phyloP scores from a whole-genome alignment of 2,113 vertebrate genomes.

The Lasiurus borealis region DNA sequence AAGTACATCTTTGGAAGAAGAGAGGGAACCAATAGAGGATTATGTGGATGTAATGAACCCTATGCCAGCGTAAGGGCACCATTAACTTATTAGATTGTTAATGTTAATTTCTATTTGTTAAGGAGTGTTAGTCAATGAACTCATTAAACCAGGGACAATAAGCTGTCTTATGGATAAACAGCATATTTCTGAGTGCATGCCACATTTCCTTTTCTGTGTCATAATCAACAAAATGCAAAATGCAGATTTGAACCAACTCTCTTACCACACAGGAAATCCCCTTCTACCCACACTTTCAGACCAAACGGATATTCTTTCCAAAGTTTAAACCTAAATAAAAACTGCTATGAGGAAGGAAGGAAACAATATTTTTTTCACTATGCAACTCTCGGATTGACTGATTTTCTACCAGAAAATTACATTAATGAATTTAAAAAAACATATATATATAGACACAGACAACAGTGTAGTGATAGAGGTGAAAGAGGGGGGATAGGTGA shows the following conservation, averaged over 20 bases:
- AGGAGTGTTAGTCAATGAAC: background rate
- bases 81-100: background rate
- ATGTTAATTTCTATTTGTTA: slow-evolving; percentile 1
- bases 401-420: slow-evolving; percentile 36
- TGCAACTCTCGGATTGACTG: background rate
- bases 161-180: background rate
- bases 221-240: slow-evolving; percentile 37
- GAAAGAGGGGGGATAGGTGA: background rate
- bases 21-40: slow-evolving; percentile 35
- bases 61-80: slow-evolving; percentile 83
- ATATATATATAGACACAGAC: background rate
- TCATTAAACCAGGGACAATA: background rate
- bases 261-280: slow-evolving; percentile 77
- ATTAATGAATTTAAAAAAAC: slow-evolving; percentile 15
- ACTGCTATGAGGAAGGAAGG: slow-evolving; percentile 64
- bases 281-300: slow-evolving; percentile 61
- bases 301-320: slow-evolving; percentile 58
- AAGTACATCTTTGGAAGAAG: background rate
- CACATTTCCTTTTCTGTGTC: slow-evolving; percentile 64
- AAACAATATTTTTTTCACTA: slow-evolving; percentile 55
- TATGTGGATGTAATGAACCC: slow-evolving; percentile 57
- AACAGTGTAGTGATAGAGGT: background rate
- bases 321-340: slow-evolving; percentile 70
- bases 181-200: background rate
- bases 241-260: slow-evolving; percentile 40